Percentiles rank a stretch among this genome's conserved stretches.
phyloP scores from a whole-genome alignment of 2,888 invertebrate genomes.

The Gordius sp. region DNA sequence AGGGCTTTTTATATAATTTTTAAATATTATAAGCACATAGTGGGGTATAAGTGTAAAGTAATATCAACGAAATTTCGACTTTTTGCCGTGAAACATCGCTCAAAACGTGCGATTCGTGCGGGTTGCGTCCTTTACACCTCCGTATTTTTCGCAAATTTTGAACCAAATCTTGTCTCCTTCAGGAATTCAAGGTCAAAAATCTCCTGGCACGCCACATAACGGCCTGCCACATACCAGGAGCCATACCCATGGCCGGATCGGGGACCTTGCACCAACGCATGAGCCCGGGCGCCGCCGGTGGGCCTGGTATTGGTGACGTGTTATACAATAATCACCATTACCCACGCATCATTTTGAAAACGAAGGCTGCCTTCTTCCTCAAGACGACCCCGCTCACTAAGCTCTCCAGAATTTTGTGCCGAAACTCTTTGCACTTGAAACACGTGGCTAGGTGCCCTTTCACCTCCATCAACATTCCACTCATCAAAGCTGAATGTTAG shows the following conservation, averaged over 20 bases:
- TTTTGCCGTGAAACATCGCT: too few species aligned
- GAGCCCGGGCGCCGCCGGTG: too few species aligned
- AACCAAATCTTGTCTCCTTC: conserved; percentile 18
- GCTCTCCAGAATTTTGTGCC: conserved; percentile 50
- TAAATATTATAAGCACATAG: too few species aligned
- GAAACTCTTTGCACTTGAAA: conserved; percentile 43
- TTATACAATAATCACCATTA: conserved; percentile 41
- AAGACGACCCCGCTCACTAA: conserved; percentile 66
- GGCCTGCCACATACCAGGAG: not conserved
- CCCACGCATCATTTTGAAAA: conserved; percentile 79
- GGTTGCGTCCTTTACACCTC: too few species aligned
- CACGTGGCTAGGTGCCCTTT: conserved; percentile 65
- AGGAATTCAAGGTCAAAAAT: conserved; percentile 73
- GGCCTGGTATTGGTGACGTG: too few species aligned
- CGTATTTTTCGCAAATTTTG: not conserved
- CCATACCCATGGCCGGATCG: not conserved
- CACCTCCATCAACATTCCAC: conserved; percentile 35
- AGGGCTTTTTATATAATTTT: too few species aligned
- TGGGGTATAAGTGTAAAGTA: too few species aligned
- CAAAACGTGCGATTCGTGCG: too few species aligned
- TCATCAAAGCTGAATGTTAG: conserved; percentile 61
- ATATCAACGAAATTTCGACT: too few species aligned
- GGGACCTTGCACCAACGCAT: not conserved
- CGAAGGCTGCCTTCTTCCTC: conserved; percentile 76
- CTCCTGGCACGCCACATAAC: conserved; percentile 76